phyloP scores from a whole-genome alignment of 2,113 vertebrate genomes.

The Salvelinus namaycush region DNA sequence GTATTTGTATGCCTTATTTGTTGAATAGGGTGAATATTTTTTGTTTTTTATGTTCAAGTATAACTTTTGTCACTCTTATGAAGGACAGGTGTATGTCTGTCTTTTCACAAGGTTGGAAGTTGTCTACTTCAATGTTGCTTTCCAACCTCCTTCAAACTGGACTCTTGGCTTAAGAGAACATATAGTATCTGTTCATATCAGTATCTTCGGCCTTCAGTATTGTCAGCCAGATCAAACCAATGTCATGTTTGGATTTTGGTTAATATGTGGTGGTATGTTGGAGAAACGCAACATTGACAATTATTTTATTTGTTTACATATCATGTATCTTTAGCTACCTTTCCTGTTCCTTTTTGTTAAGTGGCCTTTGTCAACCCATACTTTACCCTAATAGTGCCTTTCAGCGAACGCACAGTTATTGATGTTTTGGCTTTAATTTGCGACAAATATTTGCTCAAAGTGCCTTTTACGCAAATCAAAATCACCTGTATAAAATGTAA shows the following conservation, averaged over 20 bases:
- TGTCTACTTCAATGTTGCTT: background rate
- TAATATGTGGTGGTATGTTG: background rate
- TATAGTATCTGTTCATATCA: no score
- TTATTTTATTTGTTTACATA: background rate
- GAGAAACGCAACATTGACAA: background rate
- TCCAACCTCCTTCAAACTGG: background rate
- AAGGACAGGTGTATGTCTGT: background rate
- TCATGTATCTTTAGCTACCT: background rate
- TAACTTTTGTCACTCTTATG: background rate
- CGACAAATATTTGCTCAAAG: constrained; percentile 54
- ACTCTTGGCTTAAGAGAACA: no score
- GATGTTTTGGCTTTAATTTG: constrained; percentile 27
- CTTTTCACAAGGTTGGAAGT: background rate
- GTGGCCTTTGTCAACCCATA: background rate
- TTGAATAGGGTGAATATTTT: background rate
- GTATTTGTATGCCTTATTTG: background rate
- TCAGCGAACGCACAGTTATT: constrained; percentile 43
- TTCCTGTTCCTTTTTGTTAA: background rate
- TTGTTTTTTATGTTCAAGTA: background rate
- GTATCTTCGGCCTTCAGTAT: background rate
- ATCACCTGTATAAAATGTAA: constrained; percentile 60
- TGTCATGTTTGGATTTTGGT: background rate
- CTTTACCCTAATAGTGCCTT: constrained; percentile 50
- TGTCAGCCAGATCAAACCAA: background rate
- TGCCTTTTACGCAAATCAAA: constrained; percentile 63